Evolutionary conservation across 2,113 vertebrate genomes (phyloP).

Genomic region (human): GRCh38 chr6:145419501-145420000

Average conservation of each 20-base stretch:
- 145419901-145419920: slow-evolving; percentile 27
- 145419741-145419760: background rate
- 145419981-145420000: background rate
- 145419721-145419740: background rate
- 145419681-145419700: background rate
- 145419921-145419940: slow-evolving; percentile 39
- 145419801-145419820: slow-evolving; percentile 52
- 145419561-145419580: slow-evolving; percentile 9
- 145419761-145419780: slow-evolving; percentile 8
- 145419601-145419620: background rate
- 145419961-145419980: background rate
- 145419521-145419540: slow-evolving; percentile 44
- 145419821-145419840: slow-evolving; percentile 2
- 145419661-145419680: background rate
- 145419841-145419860: slow-evolving; percentile 11
- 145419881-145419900: slow-evolving; percentile 41
- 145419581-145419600: background rate
- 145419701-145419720: background rate
- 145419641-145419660: background rate
- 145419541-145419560: background rate
- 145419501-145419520: slow-evolving; percentile 22
- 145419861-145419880: slow-evolving; percentile 21
- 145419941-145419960: slow-evolving; percentile 12
- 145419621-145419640: background rate
- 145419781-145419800: slow-evolving; percentile 6